phyloP scores from a whole-genome alignment of 1,140 invertebrate species.

The Drosophila albomicans region DNA sequence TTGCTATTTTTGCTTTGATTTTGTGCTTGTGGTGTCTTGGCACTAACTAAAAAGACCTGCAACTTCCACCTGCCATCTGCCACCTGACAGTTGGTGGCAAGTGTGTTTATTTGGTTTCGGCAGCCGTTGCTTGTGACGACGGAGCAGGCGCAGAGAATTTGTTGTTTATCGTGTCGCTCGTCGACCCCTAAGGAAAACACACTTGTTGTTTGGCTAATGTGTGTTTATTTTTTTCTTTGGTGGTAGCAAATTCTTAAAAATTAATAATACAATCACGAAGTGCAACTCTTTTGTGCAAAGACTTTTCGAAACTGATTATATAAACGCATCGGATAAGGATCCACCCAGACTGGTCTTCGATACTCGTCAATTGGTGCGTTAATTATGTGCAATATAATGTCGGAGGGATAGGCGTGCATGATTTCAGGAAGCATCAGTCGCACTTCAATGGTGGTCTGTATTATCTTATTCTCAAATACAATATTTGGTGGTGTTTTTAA shows the following conservation, averaged over 20 bases:
- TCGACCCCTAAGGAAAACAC: conserved; percentile 4
- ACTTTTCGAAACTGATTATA: not conserved
- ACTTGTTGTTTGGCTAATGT: conserved; percentile 30
- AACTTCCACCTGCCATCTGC: conserved; percentile 21
- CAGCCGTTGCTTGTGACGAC: conserved; percentile 51
- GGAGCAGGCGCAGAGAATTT: conserved; percentile 72
- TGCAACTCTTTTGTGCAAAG: not conserved
- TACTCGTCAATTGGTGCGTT: conserved; percentile 14
- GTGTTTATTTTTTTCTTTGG: not conserved
- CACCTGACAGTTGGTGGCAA: not conserved
- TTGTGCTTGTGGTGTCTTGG: conserved; percentile 47
- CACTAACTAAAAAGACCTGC: conserved; percentile 13
- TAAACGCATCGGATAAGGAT: not conserved
- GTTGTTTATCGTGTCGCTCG: conserved; percentile 46
- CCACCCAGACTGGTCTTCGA: no score
- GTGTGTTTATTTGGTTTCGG: conserved; percentile 50
- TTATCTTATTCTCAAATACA: not conserved
- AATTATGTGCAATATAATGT: conserved; percentile 1
- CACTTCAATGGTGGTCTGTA: no score
- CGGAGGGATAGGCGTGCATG: not conserved
- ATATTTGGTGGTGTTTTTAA: not conserved
- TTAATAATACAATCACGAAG: no score
- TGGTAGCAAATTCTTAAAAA: no score
- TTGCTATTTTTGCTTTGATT: conserved; percentile 27
- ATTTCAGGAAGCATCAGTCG: not conserved